Conservation (phyloP, 1,140 invertebrate species). For the Sipha flava region DNA sequence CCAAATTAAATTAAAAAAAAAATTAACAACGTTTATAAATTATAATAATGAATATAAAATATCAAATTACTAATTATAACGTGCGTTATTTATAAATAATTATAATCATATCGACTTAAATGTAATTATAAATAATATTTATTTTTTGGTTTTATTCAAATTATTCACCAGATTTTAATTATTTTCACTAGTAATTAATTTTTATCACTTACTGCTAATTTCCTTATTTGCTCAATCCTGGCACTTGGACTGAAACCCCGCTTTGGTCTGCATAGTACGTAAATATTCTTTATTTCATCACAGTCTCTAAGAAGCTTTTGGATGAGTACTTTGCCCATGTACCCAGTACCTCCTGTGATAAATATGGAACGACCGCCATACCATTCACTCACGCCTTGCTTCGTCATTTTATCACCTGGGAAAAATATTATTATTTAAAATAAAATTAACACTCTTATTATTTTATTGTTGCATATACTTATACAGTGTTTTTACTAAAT, state of each 20-base stretch:
- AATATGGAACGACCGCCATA: constrained; percentile 51
- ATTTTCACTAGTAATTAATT: no score
- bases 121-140: no score
- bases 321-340: constrained; percentile 65
- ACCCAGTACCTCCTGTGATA: constrained; percentile 57
- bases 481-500: no score
- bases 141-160: no score
- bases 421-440: constrained; percentile 2
- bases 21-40: no score
- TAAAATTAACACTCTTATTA: neutral
- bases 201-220: constrained; percentile 47
- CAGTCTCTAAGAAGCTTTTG: constrained; percentile 66
- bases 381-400: constrained; percentile 46
- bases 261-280: constrained; percentile 61
- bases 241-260: constrained; percentile 48
- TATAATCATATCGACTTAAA: no score
- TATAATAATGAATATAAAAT: no score
- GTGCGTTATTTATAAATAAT: no score
- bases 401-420: neutral
- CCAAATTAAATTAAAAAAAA: no score
- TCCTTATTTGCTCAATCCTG: constrained; percentile 52
- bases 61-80: no score
- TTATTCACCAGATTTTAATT: no score
- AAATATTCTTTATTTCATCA: constrained; percentile 56
- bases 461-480: no score